phyloP scores from a whole-genome alignment of 2,888 invertebrate species.

The Lepetodrilus schrolli region DNA sequence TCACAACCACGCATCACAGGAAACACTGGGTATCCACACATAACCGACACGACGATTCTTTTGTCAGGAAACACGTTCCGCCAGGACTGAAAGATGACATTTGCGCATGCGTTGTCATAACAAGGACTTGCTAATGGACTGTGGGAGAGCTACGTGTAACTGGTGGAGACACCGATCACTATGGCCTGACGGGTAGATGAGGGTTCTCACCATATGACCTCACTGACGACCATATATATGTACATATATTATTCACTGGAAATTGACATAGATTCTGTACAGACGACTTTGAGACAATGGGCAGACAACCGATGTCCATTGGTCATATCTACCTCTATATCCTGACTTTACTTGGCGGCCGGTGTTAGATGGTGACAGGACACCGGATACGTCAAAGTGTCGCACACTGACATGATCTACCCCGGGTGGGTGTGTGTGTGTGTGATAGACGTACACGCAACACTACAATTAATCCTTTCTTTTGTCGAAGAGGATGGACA shows the following conservation, averaged over 20 bases:
- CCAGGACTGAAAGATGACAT: not conserved
- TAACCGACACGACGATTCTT: too few relatives aligned
- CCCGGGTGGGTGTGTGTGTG: too few relatives aligned
- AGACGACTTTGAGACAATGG: not conserved
- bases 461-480: too few relatives aligned
- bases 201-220: too few relatives aligned
- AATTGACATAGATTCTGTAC: too few relatives aligned
- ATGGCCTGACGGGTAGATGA: too few relatives aligned
- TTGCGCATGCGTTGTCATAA: slow-evolving; percentile 5
- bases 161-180: not conserved
- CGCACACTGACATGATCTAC: not conserved
- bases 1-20: too few relatives aligned
- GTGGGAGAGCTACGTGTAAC: not conserved
- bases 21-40: too few relatives aligned
- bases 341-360: not conserved
- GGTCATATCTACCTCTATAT: slow-evolving; percentile 18
- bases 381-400: not conserved
- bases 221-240: too few relatives aligned
- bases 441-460: too few relatives aligned
- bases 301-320: not conserved
- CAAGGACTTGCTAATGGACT: slow-evolving; percentile 11
- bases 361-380: not conserved
- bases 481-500: too few relatives aligned
- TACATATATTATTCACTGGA: slow-evolving; percentile 6
- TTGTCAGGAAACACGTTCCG: slow-evolving; percentile 8